Base-by-base conservation (phyloP, 1,140 invertebrate species). In the Hylaeus volcanicus region DNA sequence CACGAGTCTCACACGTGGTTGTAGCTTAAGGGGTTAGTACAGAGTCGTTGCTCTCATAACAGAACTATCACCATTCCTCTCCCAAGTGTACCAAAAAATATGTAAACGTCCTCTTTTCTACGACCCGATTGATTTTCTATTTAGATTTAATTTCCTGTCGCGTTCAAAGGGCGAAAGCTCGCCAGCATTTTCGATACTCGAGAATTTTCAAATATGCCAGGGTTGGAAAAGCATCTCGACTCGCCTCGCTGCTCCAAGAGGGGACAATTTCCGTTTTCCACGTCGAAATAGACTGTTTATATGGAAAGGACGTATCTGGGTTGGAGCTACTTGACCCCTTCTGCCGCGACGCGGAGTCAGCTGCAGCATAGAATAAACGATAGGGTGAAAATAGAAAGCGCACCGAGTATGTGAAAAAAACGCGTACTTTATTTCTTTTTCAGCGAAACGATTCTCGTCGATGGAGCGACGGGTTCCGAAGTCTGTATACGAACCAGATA, bases 361-460 rank as follows among this genome's bases (percentile, higher is more conserved):
- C 45, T 26, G 5, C 41, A 61, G 12, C 56, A 26, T n/a, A 41
- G 43, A 74, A 74, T 74, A 74, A 74, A 74, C 51, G 45, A 74
- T 64, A 58, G 72, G 72, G 45, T 75, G 74, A 56, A 68, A 68
- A 68, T 75, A 43, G 63, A 45, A 68, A 68, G 63, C 45, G 39
- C 14, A 11, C 37, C 14, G 6, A 5, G 60, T 26, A 3, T 26
- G 41, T 1, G 61, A 55, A 14, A 64, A 43, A 37, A 4, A 1
- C 0, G 26, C 9, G 14, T 2, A 5, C 15, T 65, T 74, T 14
- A 15, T 43, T 48, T 26, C 39, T 6, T 60, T 60, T 26, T 26
- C 26, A 5, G n/a, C 39, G 5, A 14, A 64, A 41, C 9, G 37
- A 45, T 6, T 6, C 41, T 1, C 39, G 11, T 3, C 26, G 9